These are phyloP conservation scores for Mythimna vitellina DNA, from an alignment of 2,888 invertebrate genomes.

Conservation along the genomic window DNA sequence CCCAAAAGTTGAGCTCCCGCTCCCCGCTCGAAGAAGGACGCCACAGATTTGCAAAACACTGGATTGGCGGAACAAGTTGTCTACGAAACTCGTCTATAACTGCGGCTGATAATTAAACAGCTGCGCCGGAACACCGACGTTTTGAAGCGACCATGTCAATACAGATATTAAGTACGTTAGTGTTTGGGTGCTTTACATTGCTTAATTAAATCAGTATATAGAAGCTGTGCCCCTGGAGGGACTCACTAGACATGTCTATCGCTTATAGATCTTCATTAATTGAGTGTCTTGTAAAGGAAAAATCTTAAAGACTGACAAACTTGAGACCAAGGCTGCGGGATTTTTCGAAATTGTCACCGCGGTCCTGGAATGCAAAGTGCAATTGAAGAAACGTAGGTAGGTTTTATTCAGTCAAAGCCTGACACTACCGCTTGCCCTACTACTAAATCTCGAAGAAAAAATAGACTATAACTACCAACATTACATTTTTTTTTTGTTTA, in stretches of 20 bases:
- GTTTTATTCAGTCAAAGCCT: too few relatives aligned
- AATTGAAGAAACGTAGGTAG: too few relatives aligned
- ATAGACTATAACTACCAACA: too few relatives aligned
- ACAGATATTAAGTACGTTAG: slow-evolving; percentile 65
- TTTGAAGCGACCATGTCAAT: slow-evolving; percentile 68
- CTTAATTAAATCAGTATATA: slow-evolving; percentile 62
- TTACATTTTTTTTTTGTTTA: too few relatives aligned
- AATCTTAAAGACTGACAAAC: not conserved
- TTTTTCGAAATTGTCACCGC: too few relatives aligned
- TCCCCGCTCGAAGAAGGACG: slow-evolving; percentile 61
- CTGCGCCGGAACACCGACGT: slow-evolving; percentile 76
- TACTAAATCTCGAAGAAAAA: too few relatives aligned
- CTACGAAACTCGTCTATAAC: slow-evolving; percentile 81
- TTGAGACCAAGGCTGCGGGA: too few relatives aligned
- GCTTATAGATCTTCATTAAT: not conserved
- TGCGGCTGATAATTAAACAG: slow-evolving; percentile 85
- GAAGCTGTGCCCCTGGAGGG: slow-evolving; percentile 39
- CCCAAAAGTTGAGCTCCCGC: not conserved
- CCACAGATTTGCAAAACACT: slow-evolving; percentile 56
- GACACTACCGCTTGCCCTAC: too few relatives aligned
- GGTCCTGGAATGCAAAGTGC: too few relatives aligned
- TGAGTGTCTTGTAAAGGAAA: not conserved
- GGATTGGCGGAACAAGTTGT: slow-evolving; percentile 79
- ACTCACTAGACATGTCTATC: slow-evolving; percentile 15
- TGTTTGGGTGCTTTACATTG: slow-evolving; percentile 57